Evolutionary conservation across 2,113 vertebrate species (phyloP).

Genomic region (Chionodraco myersi): DNA sequence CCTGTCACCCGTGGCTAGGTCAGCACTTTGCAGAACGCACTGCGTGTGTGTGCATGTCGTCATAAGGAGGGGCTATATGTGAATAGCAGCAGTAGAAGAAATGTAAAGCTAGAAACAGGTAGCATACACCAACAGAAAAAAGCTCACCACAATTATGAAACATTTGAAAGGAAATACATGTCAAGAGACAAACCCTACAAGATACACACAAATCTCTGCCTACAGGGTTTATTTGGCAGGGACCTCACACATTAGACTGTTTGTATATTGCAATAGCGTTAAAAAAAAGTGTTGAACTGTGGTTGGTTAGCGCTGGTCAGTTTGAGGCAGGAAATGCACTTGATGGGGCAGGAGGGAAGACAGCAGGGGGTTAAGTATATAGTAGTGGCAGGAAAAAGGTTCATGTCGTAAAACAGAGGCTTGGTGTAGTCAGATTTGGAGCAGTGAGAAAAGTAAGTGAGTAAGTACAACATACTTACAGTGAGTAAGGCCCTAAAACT

Average conservation of each 20-base stretch:
- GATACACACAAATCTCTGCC: background rate
- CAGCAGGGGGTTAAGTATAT: background rate
- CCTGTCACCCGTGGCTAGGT: slow-evolving; percentile 65
- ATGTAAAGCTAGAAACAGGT: slow-evolving; percentile 10
- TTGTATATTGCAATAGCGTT: slow-evolving; percentile 15
- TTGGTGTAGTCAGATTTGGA: slow-evolving; percentile 7
- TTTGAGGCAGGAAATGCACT: background rate
- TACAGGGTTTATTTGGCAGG: background rate
- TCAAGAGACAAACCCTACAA: background rate
- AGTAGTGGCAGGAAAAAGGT: background rate
- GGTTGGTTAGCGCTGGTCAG: background rate
- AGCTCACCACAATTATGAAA: background rate
- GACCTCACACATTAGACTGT: slow-evolving; percentile 12
- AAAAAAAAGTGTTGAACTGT: slow-evolving; percentile 13
- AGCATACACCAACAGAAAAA: background rate
- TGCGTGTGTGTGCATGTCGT: slow-evolving; percentile 36
- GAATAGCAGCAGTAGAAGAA: slow-evolving; percentile 22
- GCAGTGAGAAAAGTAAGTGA: background rate
- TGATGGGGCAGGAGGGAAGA: background rate
- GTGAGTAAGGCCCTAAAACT: slow-evolving; percentile 16
- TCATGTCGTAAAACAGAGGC: slow-evolving; percentile 27
- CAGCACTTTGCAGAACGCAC: slow-evolving; percentile 62
- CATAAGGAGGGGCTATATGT: slow-evolving; percentile 28
- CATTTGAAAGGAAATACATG: background rate
- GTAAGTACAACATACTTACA: too few relatives aligned